Evolutionary conservation across 2,113 vertebrate genomes (phyloP).

Genomic region (Stomatorhinus ivindoensis): DNA sequence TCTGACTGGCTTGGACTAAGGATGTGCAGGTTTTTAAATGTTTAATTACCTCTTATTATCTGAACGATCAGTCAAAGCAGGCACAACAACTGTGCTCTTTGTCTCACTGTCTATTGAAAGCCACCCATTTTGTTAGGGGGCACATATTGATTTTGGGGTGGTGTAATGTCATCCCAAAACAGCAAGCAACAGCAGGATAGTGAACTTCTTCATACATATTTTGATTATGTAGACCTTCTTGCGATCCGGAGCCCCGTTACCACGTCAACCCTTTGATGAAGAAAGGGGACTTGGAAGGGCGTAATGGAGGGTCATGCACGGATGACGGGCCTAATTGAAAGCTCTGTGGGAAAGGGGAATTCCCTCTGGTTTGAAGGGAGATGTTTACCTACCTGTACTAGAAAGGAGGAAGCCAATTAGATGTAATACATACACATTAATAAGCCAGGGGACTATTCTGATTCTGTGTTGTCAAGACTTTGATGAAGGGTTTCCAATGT

Average conservation of each 20-base stretch:
- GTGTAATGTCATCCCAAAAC: neutral
- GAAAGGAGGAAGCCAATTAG: constrained; percentile 17
- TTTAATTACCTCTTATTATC: neutral
- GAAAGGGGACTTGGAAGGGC: neutral
- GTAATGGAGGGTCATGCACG: neutral
- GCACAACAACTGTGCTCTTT: neutral
- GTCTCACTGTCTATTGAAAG: neutral
- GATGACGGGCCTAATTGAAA: constrained; percentile 13
- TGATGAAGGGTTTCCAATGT: neutral
- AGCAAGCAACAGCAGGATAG: neutral
- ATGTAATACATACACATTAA: constrained; percentile 2
- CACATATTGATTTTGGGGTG: neutral
- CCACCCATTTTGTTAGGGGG: neutral
- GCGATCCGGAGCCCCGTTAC: neutral
- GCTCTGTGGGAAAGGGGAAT: constrained; percentile 5
- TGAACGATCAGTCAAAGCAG: neutral
- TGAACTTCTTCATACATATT: neutral
- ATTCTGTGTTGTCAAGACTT: neutral
- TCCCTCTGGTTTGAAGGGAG: constrained; percentile 15
- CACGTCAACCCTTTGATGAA: neutral
- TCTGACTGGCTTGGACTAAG: neutral
- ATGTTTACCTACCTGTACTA: constrained; percentile 1
- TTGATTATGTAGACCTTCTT: neutral
- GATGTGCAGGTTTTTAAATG: neutral
- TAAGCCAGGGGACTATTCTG: neutral